Evolutionary conservation across 2,888 invertebrate species (phyloP), one percentile per base, ranked within the genome.

Genomic region (Drosophila imparisetae): DNA sequence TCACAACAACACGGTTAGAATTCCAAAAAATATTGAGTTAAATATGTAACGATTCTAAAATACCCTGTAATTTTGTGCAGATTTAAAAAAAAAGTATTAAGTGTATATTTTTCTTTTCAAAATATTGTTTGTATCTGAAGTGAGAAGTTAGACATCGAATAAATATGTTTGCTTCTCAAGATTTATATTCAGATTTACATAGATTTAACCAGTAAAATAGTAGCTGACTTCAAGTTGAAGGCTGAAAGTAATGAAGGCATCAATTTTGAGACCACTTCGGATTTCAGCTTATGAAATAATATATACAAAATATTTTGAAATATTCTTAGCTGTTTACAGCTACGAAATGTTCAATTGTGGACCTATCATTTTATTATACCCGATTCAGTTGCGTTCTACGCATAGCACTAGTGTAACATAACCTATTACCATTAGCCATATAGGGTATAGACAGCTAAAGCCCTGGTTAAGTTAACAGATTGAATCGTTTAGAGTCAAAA

Each of bases 401-500:
- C 27, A 10, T 10, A 10, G 5, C 11, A 18, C 2, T n/a, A 30
- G 29, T 2, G 0, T 13, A 32, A 6, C 15, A 13, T 21, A 11
- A 7, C 42, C 38, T 7, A 18, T 18, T 4, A 10, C 11, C 11
- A 49, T 15, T 8, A 1, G n/a, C 11, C 30, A 11, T 7, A 15
- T 24, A 66, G 64, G 67, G 76, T 45, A 58, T 57, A 40, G 53
- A 27, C 57, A 66, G 24, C 24, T 38, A 42, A 58, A 58, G 54
- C 36, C 5, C 38, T 53, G 49, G 45, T 54, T 66, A 34, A 60
- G 55, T 32, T 52, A 7, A 57, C 57, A 79, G 88, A 88, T 86
- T 80, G 86, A 86, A 85, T 88, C 88, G 88, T 88, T 87, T 87
- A 81, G 86, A 77, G 69, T 73, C 79, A 68, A 80, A 73, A 80